Conservation (phyloP, 92 coral and sea anemone genomes). For the Zoanthus solanderi region DNA sequence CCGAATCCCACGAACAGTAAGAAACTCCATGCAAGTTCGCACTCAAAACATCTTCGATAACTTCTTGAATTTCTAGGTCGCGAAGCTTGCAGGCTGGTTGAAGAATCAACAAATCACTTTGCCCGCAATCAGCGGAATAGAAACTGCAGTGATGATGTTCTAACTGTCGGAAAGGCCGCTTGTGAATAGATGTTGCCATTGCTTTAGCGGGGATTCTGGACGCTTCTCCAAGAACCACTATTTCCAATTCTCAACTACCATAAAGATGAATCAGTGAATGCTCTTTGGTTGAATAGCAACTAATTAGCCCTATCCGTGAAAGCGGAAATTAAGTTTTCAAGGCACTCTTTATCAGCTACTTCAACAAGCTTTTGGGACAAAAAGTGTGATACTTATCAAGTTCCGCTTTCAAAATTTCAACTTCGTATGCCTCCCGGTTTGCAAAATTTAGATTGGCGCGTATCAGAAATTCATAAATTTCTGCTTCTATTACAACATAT, state of each 20-base stretch:
- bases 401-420: neutral
- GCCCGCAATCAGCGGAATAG: conserved; percentile 22
- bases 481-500: conserved; percentile 14
- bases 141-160: neutral
- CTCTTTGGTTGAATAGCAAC: conserved; percentile 36
- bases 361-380: conserved; percentile 14
- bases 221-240: neutral
- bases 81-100: conserved; percentile 93
- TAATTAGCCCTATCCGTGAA: conserved; percentile 35
- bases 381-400: conserved; percentile 25
- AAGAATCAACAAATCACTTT: conserved; percentile 70
- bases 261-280: neutral
- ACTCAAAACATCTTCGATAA: conserved; percentile 76
- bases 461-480: neutral
- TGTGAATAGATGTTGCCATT: conserved; percentile 30
- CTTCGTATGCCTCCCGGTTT: neutral
- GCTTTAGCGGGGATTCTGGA: neutral
- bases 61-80: conserved; percentile 81
- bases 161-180: conserved; percentile 23
- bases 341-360: conserved; percentile 40
- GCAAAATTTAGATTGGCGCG: neutral
- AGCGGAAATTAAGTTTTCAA: conserved; percentile 48
- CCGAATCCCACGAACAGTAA: conserved; percentile 80
- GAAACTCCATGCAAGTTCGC: conserved; percentile 71
- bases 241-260: neutral